Evolutionary conservation across 2,888 invertebrate genomes (phyloP).

Genomic region (Octonoba sinensis): DNA sequence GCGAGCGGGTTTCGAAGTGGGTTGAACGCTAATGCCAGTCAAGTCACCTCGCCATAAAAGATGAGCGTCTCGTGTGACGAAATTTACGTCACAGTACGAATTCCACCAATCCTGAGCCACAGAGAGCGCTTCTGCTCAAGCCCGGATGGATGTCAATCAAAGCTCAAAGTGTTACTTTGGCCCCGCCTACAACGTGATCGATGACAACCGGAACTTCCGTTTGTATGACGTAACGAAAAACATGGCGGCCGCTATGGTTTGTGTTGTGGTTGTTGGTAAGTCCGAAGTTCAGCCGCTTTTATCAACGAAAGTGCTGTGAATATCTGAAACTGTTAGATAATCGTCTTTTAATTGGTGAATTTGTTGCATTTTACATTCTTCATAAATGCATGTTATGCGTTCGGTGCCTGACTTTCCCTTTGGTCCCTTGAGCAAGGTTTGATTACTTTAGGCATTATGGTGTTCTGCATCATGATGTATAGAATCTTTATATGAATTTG

Average conservation of each 20-base stretch:
- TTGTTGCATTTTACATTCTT: too few species aligned
- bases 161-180: slow-evolving; percentile 63
- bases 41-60: slow-evolving; percentile 67
- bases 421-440: too few species aligned
- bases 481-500: too few species aligned
- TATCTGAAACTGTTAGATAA: not conserved
- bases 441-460: too few species aligned
- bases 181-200: slow-evolving; percentile 65
- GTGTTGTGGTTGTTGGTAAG: not conserved
- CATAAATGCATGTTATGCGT: too few species aligned
- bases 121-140: slow-evolving; percentile 59
- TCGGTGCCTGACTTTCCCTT: too few species aligned
- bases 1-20: slow-evolving; percentile 67
- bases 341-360: not conserved
- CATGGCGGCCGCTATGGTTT: slow-evolving; percentile 33
- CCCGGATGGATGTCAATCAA: slow-evolving; percentile 66
- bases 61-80: slow-evolving; percentile 67
- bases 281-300: not conserved
- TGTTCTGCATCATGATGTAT: too few species aligned
- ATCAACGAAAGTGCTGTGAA: not conserved
- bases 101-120: slow-evolving; percentile 57
- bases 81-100: slow-evolving; percentile 62
- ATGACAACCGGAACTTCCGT: slow-evolving; percentile 66
- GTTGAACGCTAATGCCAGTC: slow-evolving; percentile 68
- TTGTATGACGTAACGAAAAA: slow-evolving; percentile 49